Evolutionary conservation across 2,797 vertebrate species (phyloP).

Genomic region (Pampus argenteus): DNA sequence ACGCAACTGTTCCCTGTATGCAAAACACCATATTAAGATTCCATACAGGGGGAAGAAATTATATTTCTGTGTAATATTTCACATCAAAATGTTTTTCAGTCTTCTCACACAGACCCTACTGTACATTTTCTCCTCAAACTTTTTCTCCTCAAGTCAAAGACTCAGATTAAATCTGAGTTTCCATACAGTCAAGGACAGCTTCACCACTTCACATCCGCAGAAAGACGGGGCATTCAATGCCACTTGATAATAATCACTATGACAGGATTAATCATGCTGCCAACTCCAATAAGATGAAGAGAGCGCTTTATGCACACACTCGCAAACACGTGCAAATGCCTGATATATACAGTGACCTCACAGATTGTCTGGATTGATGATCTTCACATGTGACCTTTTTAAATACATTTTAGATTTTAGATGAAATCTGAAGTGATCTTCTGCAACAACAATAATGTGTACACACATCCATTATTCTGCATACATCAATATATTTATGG

Average conservation of each 20-base stretch:
- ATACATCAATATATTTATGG: background rate
- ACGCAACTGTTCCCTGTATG: background rate
- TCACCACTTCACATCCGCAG: slow-evolving; percentile 20
- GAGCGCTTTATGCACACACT: background rate
- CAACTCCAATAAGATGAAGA: slow-evolving; percentile 50
- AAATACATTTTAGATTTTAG: background rate
- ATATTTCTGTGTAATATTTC: background rate
- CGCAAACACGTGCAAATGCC: background rate
- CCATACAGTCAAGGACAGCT: slow-evolving; percentile 1
- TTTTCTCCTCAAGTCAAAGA: slow-evolving; percentile 6
- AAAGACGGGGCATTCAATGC: slow-evolving; percentile 14
- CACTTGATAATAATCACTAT: slow-evolving; percentile 41
- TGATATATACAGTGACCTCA: background rate
- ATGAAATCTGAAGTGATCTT: background rate
- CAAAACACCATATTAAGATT: background rate
- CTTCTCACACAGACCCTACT: background rate
- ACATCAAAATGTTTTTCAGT: background rate
- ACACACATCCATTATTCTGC: background rate
- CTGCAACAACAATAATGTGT: background rate
- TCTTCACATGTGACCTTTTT: background rate
- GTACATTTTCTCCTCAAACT: too few relatives aligned
- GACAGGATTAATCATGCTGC: slow-evolving; percentile 66
- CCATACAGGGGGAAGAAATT: background rate
- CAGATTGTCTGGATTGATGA: background rate
- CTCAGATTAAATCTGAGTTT: slow-evolving; percentile 22